Evolutionary conservation across 2,888 invertebrate genomes (phyloP).

Genomic region (Pammene aurita): DNA sequence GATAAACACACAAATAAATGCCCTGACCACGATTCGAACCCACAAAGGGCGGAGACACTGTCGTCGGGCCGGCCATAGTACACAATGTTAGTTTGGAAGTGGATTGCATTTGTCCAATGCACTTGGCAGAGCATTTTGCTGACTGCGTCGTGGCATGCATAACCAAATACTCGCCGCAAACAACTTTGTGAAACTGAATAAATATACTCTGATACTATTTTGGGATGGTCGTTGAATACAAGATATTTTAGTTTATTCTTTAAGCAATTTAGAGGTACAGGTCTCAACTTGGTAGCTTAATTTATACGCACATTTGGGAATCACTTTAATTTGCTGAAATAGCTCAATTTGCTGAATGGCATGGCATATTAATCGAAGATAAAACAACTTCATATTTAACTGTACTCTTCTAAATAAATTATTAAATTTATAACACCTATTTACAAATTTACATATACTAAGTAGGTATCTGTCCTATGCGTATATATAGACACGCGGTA

Average conservation of each 20-base stretch:
- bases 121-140: conserved; percentile 64
- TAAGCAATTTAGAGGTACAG: neutral
- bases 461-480: too few species aligned
- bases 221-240: conserved; percentile 37
- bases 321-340: too few species aligned
- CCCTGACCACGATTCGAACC: too few species aligned
- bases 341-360: too few species aligned
- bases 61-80: conserved; percentile 22
- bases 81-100: conserved; percentile 59
- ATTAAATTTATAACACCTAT: too few species aligned
- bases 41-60: conserved; percentile 31
- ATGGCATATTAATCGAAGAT: too few species aligned
- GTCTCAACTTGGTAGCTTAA: neutral
- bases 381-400: too few species aligned
- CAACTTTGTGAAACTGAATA: conserved; percentile 66
- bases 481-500: too few species aligned
- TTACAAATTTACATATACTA: too few species aligned
- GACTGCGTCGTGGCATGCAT: conserved; percentile 66
- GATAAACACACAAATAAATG: too few species aligned
- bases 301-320: too few species aligned
- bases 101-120: conserved; percentile 62
- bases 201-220: conserved; percentile 52
- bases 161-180: conserved; percentile 63
- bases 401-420: too few species aligned
- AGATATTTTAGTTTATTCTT: conserved; percentile 15